Evolutionary conservation across 2,113 vertebrate genomes (phyloP).

Genomic region (Psophia crepitans): DNA sequence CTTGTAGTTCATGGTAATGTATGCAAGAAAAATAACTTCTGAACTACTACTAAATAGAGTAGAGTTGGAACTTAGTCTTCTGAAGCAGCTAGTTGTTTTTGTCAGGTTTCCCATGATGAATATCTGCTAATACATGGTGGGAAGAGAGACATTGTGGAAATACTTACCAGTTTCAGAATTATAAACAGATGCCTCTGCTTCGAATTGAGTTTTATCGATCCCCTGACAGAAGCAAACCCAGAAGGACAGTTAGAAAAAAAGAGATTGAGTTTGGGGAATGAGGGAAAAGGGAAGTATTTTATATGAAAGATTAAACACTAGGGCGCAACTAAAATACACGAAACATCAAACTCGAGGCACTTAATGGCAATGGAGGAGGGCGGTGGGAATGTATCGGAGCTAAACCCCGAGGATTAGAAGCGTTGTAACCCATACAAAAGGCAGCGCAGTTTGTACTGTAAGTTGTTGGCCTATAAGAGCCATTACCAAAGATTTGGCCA

Average conservation of each 20-base stretch:
- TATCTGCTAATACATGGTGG: neutral
- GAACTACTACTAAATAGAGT: neutral
- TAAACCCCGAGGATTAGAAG: neutral
- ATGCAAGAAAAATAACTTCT: neutral
- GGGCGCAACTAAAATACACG: neutral
- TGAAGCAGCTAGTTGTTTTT: neutral
- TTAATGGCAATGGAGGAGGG: neutral
- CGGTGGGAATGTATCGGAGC: neutral
- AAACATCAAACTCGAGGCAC: neutral
- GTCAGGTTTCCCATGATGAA: neutral
- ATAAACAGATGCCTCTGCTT: conserved; percentile 27
- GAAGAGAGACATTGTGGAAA: neutral
- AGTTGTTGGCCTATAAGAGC: neutral
- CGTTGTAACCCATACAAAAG: neutral
- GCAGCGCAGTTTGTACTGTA: neutral
- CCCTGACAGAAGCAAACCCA: neutral
- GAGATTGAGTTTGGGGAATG: neutral
- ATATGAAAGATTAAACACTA: neutral
- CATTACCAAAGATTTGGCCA: neutral
- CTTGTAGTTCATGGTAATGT: neutral
- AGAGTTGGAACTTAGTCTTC: neutral
- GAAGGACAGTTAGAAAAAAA: neutral
- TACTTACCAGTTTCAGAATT: conserved; percentile 1
- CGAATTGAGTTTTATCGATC: conserved; percentile 25
- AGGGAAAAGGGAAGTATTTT: neutral